Base-by-base conservation (phyloP, 2,888 invertebrate species). In the Rhodophaea formosa region DNA sequence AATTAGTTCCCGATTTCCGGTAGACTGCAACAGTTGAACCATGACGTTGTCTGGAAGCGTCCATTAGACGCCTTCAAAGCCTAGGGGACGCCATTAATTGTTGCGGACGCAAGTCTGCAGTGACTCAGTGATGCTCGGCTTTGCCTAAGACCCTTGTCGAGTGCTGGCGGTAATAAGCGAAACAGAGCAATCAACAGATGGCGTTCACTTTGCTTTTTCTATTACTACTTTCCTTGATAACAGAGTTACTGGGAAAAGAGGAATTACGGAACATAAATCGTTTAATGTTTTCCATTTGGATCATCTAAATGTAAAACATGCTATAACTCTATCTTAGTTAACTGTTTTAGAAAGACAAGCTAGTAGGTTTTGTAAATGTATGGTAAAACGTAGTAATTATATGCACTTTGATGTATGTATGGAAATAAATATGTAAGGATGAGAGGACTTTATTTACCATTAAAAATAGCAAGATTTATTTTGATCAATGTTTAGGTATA, bases 41-140 rank as follows among this genome's bases (percentile, higher is more conserved):
- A 60, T 56, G 58, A 63, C 61, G 62, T 52, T 64, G 69, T 66
- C 71, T 68, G 63, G 64, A 62, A 68, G 67, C 69, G 70, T 77
- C 75, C 73, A 76, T 74, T 77, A 75, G 71, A 65, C 64, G 65
- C 67, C 70, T 68, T 71, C 62, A 66, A 73, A 74, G 71, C 69
- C 68, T 62, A 65, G 53, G 56, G 66, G 64, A 70, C 63, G 65
- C 70, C 67, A 76, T 78, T 76, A 72, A 75, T 75, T 76, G 71
- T 68, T 60, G 67, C 56, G 66, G 63, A 65, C 61, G 61, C 67
- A 65, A 65, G 69, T 67, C 62, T 59, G 56, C 63, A 57, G 60
- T 65, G 66, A 69, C 70, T 56, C 63, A 57, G 60, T 65, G 66
- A 69, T 69, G 63, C 62, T 58, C 60, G 56, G 66, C 64, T 59